Evolutionary conservation across 2,797 vertebrate genomes (phyloP).

Genomic region (Acestrorhynchus altus): DNA sequence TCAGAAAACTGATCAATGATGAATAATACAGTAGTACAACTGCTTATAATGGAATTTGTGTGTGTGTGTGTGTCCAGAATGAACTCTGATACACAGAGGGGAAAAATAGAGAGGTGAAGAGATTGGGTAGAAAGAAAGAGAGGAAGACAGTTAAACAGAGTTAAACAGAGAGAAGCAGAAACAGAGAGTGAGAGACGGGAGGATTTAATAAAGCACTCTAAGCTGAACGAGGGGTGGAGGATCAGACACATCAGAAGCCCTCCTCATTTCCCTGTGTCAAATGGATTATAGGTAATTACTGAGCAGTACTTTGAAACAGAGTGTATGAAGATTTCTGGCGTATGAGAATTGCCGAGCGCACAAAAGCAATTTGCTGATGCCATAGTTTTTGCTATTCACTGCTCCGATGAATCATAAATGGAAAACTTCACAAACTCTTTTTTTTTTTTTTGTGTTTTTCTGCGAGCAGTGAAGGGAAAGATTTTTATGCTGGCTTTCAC

Average conservation of each 20-base stretch:
- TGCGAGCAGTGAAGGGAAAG: no score
- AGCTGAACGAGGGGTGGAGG: slow-evolving; percentile 20
- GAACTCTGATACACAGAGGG: slow-evolving; percentile 30
- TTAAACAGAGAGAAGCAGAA: slow-evolving; percentile 18
- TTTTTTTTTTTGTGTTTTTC: background rate
- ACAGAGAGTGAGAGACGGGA: background rate
- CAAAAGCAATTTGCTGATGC: slow-evolving; percentile 61
- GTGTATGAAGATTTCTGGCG: slow-evolving; percentile 52
- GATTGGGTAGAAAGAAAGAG: no score
- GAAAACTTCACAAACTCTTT: slow-evolving; percentile 43
- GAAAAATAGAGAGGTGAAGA: slow-evolving; percentile 17
- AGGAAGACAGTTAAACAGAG: background rate
- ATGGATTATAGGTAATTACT: slow-evolving; percentile 62
- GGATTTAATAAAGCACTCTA: slow-evolving; percentile 1
- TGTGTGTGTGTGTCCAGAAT: background rate
- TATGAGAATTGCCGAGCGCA: slow-evolving; percentile 48
- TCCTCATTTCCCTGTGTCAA: slow-evolving; percentile 53
- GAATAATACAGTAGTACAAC: no score
- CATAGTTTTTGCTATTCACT: slow-evolving; percentile 40
- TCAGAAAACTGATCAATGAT: no score
- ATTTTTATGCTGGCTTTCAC: no score
- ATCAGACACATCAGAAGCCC: slow-evolving; percentile 32
- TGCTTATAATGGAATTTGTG: no score
- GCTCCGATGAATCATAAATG: slow-evolving; percentile 49
- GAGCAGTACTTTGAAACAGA: slow-evolving; percentile 61